Conservation (phyloP, 2,888 invertebrate species). For the Argynnis bischoffii region DNA sequence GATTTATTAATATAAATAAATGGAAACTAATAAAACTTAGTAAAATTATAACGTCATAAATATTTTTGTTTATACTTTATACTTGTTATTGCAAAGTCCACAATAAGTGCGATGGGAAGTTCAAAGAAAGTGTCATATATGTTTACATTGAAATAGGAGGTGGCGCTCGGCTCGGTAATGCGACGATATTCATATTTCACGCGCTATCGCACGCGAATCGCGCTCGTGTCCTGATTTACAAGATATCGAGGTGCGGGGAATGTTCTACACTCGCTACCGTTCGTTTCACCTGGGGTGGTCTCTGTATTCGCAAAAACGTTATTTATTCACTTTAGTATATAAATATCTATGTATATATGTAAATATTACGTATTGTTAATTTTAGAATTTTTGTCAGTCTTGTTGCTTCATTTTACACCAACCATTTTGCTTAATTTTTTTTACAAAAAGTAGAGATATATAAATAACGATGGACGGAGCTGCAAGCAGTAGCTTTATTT, state of each 20-base stretch:
- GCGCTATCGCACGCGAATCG: constrained; percentile 66
- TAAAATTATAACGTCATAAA: not conserved
- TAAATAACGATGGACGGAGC: too few species aligned
- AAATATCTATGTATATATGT: too few species aligned
- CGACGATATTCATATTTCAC: constrained; percentile 74
- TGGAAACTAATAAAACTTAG: too few species aligned
- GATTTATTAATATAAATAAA: too few species aligned
- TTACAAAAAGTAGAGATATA: too few species aligned
- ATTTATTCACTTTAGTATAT: constrained; percentile 30
- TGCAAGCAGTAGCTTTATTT: not conserved
- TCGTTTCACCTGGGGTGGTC: constrained; percentile 51
- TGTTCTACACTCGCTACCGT: constrained; percentile 63
- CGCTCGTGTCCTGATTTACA: constrained; percentile 70
- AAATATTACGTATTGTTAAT: too few species aligned
- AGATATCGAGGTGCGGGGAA: constrained; percentile 60
- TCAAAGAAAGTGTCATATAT: constrained; percentile 37
- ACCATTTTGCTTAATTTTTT: too few species aligned
- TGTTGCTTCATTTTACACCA: too few species aligned
- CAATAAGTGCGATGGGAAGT: constrained; percentile 20
- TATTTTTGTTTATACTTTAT: not conserved
- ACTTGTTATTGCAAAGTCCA: constrained; percentile 14
- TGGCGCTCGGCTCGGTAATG: constrained; percentile 54
- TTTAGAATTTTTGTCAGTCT: too few species aligned
- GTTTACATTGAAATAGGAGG: constrained; percentile 32
- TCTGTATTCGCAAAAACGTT: constrained; percentile 24